Base-by-base conservation (phyloP, 2,113 vertebrate genomes). In the Forbesichthys agassizii region DNA sequence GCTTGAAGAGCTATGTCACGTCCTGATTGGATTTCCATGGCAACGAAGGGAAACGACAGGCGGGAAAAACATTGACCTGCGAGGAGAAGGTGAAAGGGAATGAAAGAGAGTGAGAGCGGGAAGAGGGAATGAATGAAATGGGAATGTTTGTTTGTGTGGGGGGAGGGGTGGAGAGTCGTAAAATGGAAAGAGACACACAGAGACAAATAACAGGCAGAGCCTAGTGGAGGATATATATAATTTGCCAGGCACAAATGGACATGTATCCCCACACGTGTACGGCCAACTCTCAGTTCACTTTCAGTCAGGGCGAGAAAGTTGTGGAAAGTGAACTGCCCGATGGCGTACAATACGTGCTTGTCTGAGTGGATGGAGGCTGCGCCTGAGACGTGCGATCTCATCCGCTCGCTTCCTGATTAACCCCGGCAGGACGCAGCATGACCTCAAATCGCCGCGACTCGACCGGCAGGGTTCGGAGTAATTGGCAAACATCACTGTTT, bases 401-500 rank as follows among this genome's bases (percentile, higher is more conserved):
- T 71, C 61, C 75, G 16, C 63, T 42, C 33, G 36, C 64, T 79
- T 77, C 61, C 73, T 73, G 74, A 69, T 61, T 83, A 58, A 71
- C 65, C 70, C 69, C 57, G 9, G 58, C 63, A 36, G 77, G 66
- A 62, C 56, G 61, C 66, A 67, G 70, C 76, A 80, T 84, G 71
- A 80, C 67, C 79, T 80, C 33, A 68, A 86, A 80, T 81, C 79
- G 69, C 74, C 72, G 59, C 11, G 77, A 71, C 60, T 61, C 47
- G 73, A 81, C 73, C 75, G 81, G 75, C 73, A 74, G 73, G 80
- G 65, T 59, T 61, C 64, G 62, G 71, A 71, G 66, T 89, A 84
- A 91, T 86, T 83, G 86, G 71, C 78, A 84, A 57, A 77, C 79
- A 79, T 80, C 71, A 79, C 83, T 52, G 83, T 77, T 81, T 74